These are phyloP conservation scores for Campoletis raptor DNA, from an alignment of 2,888 invertebrate genomes.

Conservation along the genomic window DNA sequence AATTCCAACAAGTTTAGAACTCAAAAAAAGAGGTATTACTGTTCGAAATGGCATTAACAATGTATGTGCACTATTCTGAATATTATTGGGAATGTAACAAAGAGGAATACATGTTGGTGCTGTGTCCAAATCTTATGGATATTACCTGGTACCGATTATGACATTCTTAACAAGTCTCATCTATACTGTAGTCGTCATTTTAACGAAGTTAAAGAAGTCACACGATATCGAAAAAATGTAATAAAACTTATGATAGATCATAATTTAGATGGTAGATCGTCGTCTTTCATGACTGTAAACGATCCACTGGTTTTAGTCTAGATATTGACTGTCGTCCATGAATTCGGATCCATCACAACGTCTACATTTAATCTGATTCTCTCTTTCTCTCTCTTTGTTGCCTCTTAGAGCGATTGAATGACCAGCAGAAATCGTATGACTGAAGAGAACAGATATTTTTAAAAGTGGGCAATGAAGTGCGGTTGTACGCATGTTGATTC, in stretches of 20 bases:
- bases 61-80: too few relatives aligned
- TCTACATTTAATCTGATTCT: conserved; percentile 1
- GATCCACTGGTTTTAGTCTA: background rate
- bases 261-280: too few relatives aligned
- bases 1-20: too few relatives aligned
- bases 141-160: background rate
- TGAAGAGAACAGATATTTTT: conserved; percentile 16
- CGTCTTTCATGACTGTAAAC: background rate
- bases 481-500: conserved; percentile 28
- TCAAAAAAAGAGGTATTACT: too few relatives aligned
- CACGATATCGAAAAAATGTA: too few relatives aligned
- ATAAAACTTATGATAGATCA: background rate
- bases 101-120: background rate
- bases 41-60: too few relatives aligned
- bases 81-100: background rate
- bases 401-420: conserved; percentile 11
- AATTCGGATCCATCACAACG: conserved; percentile 63
- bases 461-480: conserved; percentile 47
- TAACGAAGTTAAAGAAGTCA: too few relatives aligned
- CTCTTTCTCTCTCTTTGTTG: background rate
- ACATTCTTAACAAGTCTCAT: too few relatives aligned
- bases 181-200: too few relatives aligned
- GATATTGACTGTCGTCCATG: conserved; percentile 65
- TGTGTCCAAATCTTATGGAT: background rate
- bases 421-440: conserved; percentile 1